A percentile compares a stretch with the other conserved stretches of the same genome.
These are phyloP conservation scores for Xanthorhoe designata DNA, from an alignment of 2,888 invertebrate genomes.

Conservation along the genomic window DNA sequence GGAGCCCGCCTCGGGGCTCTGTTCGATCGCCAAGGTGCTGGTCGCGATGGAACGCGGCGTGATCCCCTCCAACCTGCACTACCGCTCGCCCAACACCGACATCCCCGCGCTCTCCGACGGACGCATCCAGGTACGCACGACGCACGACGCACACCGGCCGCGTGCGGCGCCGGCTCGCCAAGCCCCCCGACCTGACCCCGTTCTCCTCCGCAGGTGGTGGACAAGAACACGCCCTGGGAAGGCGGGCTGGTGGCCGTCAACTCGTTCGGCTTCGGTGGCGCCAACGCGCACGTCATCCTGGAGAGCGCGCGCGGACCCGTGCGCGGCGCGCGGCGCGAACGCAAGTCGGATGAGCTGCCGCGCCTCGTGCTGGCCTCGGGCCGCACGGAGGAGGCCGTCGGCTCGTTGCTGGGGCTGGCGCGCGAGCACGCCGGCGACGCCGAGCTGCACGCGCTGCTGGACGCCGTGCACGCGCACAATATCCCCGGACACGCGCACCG, in stretches of 20 bases:
- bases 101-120: slow-evolving; percentile 95
- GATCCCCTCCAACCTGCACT: slow-evolving; percentile 97
- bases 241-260: slow-evolving; percentile 97
- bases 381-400: slow-evolving; percentile 92
- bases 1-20: slow-evolving; percentile 96
- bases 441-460: slow-evolving; percentile 91
- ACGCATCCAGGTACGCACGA: slow-evolving; percentile 28
- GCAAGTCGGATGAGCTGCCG: slow-evolving; percentile 76
- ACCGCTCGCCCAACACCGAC: slow-evolving; percentile 93
- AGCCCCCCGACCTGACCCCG: neutral
- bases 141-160: neutral
- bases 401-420: slow-evolving; percentile 87
- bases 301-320: slow-evolving; percentile 87
- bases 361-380: slow-evolving; percentile 90
- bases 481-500: slow-evolving; percentile 92
- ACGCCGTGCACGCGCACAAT: slow-evolving; percentile 89
- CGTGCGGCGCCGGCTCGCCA: neutral
- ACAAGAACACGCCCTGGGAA: slow-evolving; percentile 92
- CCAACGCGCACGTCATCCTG: slow-evolving; percentile 96
- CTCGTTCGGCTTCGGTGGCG: slow-evolving; percentile 99
- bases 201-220: slow-evolving; percentile 88
- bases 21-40: slow-evolving; percentile 94
- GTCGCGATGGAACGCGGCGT: slow-evolving; percentile 96
- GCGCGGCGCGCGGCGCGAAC: slow-evolving; percentile 79
- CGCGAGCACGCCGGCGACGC: slow-evolving; percentile 87